Evolutionary conservation across 2,113 vertebrate species (phyloP).

Genomic region (Uria aalge): DNA sequence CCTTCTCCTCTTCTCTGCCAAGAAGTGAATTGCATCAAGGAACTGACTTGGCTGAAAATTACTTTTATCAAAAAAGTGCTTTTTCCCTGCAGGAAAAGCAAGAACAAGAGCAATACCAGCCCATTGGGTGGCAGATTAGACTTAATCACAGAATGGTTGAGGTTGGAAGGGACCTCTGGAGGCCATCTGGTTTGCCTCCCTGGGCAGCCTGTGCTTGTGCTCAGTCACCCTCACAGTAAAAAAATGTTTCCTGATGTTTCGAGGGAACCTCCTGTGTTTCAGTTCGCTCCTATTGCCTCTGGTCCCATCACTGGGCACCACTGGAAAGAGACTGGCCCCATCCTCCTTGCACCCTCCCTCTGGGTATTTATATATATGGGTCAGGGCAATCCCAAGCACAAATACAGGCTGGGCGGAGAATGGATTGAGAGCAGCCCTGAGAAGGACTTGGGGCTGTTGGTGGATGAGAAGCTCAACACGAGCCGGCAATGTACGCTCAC

Average conservation of each 20-base stretch:
- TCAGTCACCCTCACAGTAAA: neutral
- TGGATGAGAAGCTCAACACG: neutral
- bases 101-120: neutral
- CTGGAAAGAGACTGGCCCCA: neutral
- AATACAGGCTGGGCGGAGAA: neutral
- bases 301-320: neutral
- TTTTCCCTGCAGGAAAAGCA: neutral
- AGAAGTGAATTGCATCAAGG: neutral
- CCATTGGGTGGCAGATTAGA: neutral
- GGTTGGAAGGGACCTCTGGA: neutral
- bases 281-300: no score
- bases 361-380: fast-evolving
- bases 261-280: neutral
- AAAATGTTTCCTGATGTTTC: neutral
- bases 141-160: neutral
- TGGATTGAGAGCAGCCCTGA: neutral
- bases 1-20: neutral
- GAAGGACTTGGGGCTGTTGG: neutral
- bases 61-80: neutral
- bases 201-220: neutral
- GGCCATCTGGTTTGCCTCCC: neutral
- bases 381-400: neutral
- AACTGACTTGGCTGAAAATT: neutral
- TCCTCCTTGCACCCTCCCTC: neutral
- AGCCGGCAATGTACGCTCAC: neutral